These are phyloP conservation scores for Trichonephila inaurata DNA, from an alignment of 1,140 invertebrate species.

Conservation along the genomic window DNA sequence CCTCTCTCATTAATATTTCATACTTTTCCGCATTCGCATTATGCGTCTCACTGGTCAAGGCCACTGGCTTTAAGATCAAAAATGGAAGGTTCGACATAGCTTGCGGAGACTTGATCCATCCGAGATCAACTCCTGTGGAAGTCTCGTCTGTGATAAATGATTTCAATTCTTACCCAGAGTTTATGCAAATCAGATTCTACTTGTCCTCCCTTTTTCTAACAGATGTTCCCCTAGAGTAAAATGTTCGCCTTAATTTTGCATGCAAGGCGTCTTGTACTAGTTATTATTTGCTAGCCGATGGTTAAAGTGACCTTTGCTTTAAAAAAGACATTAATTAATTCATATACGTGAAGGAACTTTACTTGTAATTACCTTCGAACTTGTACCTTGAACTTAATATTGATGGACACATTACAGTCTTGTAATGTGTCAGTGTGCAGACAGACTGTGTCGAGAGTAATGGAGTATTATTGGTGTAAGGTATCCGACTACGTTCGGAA, in stretches of 20 bases:
- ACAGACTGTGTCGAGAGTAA: too few species aligned
- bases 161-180: background rate
- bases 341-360: too few species aligned
- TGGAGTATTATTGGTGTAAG: too few species aligned
- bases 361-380: too few species aligned
- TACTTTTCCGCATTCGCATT: conserved; percentile 36
- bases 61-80: conserved; percentile 6
- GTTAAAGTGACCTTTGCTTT: background rate
- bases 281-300: background rate
- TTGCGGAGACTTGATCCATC: conserved; percentile 9
- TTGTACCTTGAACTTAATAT: too few species aligned
- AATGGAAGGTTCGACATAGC: conserved; percentile 23
- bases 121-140: conserved; percentile 19
- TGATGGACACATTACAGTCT: too few species aligned
- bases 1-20: conserved; percentile 51
- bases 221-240: background rate
- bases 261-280: conserved; percentile 1
- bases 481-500: too few species aligned
- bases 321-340: too few species aligned
- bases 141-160: conserved; percentile 6
- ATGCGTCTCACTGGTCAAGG: conserved; percentile 34
- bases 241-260: background rate
- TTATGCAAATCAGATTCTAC: conserved; percentile 19
- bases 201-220: conserved; percentile 30
- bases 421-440: too few species aligned